Evolutionary conservation across 2,113 vertebrate genomes (phyloP), one percentile per base, ranked within the genome.

Genomic region (Mormoops blainvillei): DNA sequence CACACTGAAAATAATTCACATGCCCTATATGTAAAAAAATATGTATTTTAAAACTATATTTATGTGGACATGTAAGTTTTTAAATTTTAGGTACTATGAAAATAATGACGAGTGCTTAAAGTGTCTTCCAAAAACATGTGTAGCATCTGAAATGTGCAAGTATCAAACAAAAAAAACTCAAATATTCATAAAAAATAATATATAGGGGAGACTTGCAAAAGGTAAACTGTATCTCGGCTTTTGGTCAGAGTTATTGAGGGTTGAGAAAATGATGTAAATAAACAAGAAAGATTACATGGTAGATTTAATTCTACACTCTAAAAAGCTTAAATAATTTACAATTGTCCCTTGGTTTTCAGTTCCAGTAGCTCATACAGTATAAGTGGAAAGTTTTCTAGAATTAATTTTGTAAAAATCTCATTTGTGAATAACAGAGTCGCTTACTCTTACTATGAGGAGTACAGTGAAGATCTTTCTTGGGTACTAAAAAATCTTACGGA

Each of bases 281-380:
- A 36, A 48, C 11, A 61, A 85, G 16, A 76, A 92, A 89, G 12
- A 10, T 85, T 91, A 91, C 5, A 48, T 87, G 15, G 13, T 65
- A 78, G 36, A 95, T 80, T 87, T 90, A 85, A 92, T 76, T 56
- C 12, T 52, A 81, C 10, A 92, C 48, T 97, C 87, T 90, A 14
- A 38, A 87, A 96, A 58, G 7, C 4, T 87, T 52, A 70, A 92
- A 38, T 73, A 95, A 24, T 73, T 78, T 92, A 48, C 3, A 68
- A 73, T 19, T 48, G n/a, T 65, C 1, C 45, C 2, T 92, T 48
- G 28, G 56, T 28, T 84, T 86, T 96, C 22, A 28, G 16, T 65
- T 86, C 7, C 48, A 38, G 43, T 84, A 84, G 19, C 28, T 93
- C 38, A 63, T 36, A 50, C 7, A 68, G 2, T 26, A 20, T n/a